phyloP scores from a whole-genome alignment of 2,888 invertebrate species.

The Tenthredo amoena region DNA sequence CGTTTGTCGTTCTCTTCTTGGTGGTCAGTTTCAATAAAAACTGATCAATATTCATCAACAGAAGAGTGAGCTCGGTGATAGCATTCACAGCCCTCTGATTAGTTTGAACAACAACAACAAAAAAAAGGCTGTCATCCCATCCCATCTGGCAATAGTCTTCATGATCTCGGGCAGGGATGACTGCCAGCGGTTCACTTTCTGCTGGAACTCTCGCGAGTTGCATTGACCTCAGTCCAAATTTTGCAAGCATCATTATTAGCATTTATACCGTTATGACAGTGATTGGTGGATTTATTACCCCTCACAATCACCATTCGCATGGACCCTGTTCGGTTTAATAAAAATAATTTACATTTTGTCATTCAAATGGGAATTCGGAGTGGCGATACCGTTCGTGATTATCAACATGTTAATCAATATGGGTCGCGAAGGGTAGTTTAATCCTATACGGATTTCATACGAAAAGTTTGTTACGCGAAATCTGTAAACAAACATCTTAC shows the following conservation, averaged over 20 bases:
- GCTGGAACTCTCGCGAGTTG: slow-evolving; percentile 80
- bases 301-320: slow-evolving; percentile 63
- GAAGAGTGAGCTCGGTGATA: neutral
- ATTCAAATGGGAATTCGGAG: neutral
- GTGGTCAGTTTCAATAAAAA: neutral
- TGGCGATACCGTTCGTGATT: no score
- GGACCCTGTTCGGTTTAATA: neutral
- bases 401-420: no score
- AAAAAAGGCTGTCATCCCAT: slow-evolving; percentile 82
- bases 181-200: slow-evolving; percentile 69
- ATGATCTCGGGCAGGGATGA: slow-evolving; percentile 83
- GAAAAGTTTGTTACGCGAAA: no score
- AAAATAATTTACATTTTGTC: neutral
- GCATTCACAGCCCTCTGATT: neutral
- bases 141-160: slow-evolving; percentile 81
- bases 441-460: no score
- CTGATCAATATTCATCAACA: neutral
- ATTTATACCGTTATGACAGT: slow-evolving; percentile 81
- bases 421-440: no score
- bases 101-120: neutral
- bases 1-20: neutral
- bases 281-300: slow-evolving; percentile 82
- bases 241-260: slow-evolving; percentile 82
- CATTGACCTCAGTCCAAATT: slow-evolving; percentile 85
- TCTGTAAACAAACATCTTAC: no score